These are phyloP conservation scores for Diglossa brunneiventris DNA, from an alignment of 2,113 vertebrate genomes.

Conservation along the genomic window DNA sequence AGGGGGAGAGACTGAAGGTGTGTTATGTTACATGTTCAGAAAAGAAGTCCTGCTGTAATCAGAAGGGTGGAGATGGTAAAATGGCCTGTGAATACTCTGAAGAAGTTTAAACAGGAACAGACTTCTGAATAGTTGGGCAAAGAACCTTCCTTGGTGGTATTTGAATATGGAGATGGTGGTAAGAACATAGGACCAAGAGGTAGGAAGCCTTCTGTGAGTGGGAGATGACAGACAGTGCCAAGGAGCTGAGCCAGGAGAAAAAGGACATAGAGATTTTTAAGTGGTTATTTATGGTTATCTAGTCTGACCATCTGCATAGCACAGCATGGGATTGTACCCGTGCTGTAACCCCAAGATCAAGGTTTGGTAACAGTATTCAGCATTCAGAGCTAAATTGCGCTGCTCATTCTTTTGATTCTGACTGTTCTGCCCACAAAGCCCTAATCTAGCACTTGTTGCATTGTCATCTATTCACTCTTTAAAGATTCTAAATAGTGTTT, in stretches of 20 bases:
- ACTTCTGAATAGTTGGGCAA: neutral
- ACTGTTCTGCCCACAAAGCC: neutral
- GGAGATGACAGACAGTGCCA: accelerated
- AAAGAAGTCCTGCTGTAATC: neutral
- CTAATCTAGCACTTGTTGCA: neutral
- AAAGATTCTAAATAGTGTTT: neutral
- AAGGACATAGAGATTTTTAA: neutral
- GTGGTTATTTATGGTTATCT: neutral
- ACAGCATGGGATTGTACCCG: neutral
- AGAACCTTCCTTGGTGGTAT: neutral
- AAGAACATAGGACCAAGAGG: neutral
- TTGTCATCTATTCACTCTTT: neutral
- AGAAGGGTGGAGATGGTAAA: neutral
- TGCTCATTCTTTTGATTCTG: neutral
- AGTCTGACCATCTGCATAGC: neutral
- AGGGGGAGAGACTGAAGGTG: neutral
- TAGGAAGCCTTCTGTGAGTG: neutral
- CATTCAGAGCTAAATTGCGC: neutral
- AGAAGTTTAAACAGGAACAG: neutral
- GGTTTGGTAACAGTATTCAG: neutral
- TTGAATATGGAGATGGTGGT: neutral
- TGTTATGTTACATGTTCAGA: accelerated
- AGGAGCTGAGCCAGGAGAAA: neutral
- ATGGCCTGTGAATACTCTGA: neutral
- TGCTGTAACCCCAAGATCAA: neutral